Conservation (phyloP, 1,140 invertebrate species). For the Drosophila pectinifera region DNA sequence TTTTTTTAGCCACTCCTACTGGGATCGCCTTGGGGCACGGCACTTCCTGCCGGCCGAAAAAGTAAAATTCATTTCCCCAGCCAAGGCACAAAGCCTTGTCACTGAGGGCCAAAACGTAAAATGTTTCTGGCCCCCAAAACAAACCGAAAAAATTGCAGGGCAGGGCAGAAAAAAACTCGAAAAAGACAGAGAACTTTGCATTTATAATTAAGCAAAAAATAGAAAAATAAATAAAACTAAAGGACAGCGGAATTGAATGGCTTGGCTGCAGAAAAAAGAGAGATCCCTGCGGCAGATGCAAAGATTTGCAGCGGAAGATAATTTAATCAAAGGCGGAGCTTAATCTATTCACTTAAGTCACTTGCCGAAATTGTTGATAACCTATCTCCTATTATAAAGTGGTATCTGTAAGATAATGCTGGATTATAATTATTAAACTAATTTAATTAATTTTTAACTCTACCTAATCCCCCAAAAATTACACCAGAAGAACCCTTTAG, state of each 20-base stretch:
- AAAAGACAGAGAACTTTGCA: constrained; percentile 61
- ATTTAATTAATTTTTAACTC: not conserved
- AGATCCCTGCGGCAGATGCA: constrained; percentile 42
- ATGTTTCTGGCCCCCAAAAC: constrained; percentile 51
- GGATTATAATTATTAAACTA: not conserved
- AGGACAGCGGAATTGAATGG: constrained; percentile 33
- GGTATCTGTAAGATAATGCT: not conserved
- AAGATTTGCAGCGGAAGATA: constrained; percentile 40
- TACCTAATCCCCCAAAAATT: not conserved
- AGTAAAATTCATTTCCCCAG: constrained; percentile 76
- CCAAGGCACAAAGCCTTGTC: constrained; percentile 73
- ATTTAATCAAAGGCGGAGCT: constrained; percentile 22
- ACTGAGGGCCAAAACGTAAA: constrained; percentile 65
- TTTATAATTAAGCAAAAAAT: constrained; percentile 77
- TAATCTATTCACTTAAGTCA: constrained; percentile 19
- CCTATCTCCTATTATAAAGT: not conserved
- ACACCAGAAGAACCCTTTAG: not conserved
- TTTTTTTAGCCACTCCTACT: constrained; percentile 20
- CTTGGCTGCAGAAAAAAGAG: constrained; percentile 15
- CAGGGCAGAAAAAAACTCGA: constrained; percentile 8
- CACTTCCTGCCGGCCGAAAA: constrained; percentile 75
- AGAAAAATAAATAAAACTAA: constrained; percentile 11
- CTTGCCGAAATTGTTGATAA: constrained; percentile 6
- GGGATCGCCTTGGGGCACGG: constrained; percentile 55
- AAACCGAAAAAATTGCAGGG: constrained; percentile 39